These are phyloP conservation scores for Poeciliopsis infans DNA, from an alignment of 2,797 vertebrate genomes.

Conservation along the genomic window DNA sequence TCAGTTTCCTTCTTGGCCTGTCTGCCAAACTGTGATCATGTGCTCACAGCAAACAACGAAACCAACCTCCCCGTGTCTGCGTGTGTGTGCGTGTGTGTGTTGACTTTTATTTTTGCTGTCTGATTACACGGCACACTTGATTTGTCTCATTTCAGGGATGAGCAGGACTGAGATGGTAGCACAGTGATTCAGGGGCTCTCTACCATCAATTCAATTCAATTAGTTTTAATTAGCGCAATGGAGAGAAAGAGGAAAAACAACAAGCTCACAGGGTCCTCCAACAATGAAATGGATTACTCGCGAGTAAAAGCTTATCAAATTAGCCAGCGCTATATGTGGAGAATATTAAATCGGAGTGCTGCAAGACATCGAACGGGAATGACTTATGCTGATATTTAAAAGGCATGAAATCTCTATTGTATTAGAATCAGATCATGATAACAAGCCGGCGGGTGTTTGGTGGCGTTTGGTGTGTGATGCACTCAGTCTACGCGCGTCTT, in stretches of 20 bases:
- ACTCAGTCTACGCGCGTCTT: slow-evolving; percentile 40
- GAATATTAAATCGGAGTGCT: slow-evolving; percentile 71
- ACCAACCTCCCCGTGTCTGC: slow-evolving; percentile 36
- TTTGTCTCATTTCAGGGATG: slow-evolving; percentile 80
- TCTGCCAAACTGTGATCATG: slow-evolving; percentile 51
- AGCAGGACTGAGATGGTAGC: slow-evolving; percentile 63
- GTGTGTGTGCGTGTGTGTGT: slow-evolving; percentile 7
- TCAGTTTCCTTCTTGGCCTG: slow-evolving; percentile 31
- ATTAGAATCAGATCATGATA: slow-evolving; percentile 59
- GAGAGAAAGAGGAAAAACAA: slow-evolving; percentile 62
- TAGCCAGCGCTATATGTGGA: slow-evolving; percentile 64
- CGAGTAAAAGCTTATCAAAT: slow-evolving; percentile 78
- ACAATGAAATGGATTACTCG: slow-evolving; percentile 79
- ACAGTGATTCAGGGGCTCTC: slow-evolving; percentile 49
- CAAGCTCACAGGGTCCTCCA: slow-evolving; percentile 58
- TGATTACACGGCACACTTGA: slow-evolving; percentile 75
- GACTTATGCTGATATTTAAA: slow-evolving; percentile 64
- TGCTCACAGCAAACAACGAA: slow-evolving; percentile 57
- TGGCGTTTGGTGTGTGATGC: slow-evolving; percentile 49
- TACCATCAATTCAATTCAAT: slow-evolving; percentile 78
- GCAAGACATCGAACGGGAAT: slow-evolving; percentile 56
- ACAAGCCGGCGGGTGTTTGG: slow-evolving; percentile 52
- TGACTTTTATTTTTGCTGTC: slow-evolving; percentile 57
- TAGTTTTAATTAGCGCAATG: slow-evolving; percentile 77
- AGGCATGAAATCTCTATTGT: slow-evolving; percentile 58